These are phyloP conservation scores for Euplagia quadripunctaria DNA, from an alignment of 2,888 invertebrate species.

Conservation along the genomic window DNA sequence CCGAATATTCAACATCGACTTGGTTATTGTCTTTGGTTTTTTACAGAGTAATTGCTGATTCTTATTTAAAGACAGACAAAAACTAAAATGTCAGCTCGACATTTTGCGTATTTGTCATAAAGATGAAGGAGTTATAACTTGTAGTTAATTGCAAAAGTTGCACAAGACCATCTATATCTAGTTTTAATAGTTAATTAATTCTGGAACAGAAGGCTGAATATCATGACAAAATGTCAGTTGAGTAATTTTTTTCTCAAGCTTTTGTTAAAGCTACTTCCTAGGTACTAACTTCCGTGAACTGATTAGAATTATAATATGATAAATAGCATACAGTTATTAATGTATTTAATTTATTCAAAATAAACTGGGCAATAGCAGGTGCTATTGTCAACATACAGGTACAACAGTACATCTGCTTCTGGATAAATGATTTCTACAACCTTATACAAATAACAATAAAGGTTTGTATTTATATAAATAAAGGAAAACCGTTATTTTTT, in stretches of 20 bases:
- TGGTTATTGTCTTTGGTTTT: constrained; percentile 39
- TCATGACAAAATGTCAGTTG: background rate
- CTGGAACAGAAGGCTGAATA: background rate
- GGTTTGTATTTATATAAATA: background rate
- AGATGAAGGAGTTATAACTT: background rate
- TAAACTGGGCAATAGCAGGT: background rate
- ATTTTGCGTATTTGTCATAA: background rate
- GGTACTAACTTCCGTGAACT: background rate
- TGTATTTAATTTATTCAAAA: background rate
- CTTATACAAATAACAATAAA: background rate
- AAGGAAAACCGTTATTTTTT: background rate
- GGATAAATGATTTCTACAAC: background rate
- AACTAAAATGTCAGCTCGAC: background rate
- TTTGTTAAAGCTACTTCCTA: background rate
- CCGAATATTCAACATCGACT: constrained; percentile 31
- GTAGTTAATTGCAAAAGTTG: background rate
- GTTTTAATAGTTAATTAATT: background rate
- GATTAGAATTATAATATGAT: background rate
- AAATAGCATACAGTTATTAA: background rate
- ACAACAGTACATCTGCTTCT: background rate
- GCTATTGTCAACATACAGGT: background rate
- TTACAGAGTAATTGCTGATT: constrained; percentile 18
- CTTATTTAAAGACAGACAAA: constrained; percentile 15
- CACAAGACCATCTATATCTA: background rate
- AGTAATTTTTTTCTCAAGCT: background rate